Base-by-base conservation (phyloP, 2,113 vertebrate species). In the Piprites chloris region DNA sequence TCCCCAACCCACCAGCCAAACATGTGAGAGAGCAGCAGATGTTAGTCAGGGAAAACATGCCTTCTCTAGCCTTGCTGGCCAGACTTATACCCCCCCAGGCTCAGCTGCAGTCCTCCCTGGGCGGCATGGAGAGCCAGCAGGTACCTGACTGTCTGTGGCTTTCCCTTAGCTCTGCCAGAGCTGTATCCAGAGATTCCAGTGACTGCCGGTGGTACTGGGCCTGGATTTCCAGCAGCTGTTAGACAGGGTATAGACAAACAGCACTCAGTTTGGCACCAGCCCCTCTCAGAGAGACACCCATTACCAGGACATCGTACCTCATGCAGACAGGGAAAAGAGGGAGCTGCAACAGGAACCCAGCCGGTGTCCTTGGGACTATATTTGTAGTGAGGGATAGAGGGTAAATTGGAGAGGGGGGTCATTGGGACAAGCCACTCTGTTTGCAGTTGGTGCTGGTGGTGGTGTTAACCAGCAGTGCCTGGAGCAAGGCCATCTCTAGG, bases 221-320 rank as follows among this genome's bases (percentile, higher is more conserved):
- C 88, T 99, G 99, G 41, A 99, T 98, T 95, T 99, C 99, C 56
- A 99, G 95, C 55, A 99, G 98, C 99, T 99, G 96, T 23, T 87
- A 10, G 44, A 81, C 24, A 95, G 74, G 91, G 5, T 21, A 94
- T 35, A 82, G 8, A 33, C 26, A 63, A 73, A 95, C 20, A 47
- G 32, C 9, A 1, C 27, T 89, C 63, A 77, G 39, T 52, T 71
- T 32, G 37, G 44, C 71, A 79, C 5, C 5, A 14, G 21, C 14
- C 9, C 63, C 62, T 59, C 74, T 81, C 1, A 1, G 23, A 85
- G 26, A 77, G 9, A n/a, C 12, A 15, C 24, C 24, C 23, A 15
- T 67, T 58, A 49, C 23, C 39, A 49, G 62, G n/a, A 82, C 35
- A 69, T 28, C 42, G 44, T 20, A 91, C 23, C 84, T 52, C 27